Conservation (phyloP, 53 echinoderm and acorn worm genomes). For the Echinometra lucunter region DNA sequence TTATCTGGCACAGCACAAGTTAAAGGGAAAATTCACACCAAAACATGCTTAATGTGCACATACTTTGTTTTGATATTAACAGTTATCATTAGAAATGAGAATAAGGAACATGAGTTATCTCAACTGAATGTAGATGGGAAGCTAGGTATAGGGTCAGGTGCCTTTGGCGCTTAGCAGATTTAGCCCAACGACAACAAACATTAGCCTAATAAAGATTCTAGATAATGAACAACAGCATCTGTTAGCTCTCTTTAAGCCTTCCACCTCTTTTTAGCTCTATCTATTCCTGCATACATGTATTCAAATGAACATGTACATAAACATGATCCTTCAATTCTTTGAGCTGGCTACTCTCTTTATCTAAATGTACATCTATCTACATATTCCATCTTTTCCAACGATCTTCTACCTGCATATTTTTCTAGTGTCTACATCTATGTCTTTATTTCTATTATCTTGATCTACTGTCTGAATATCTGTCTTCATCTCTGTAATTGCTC, state of each 20-base stretch:
- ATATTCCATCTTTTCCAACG: neutral
- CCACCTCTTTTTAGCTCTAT: neutral
- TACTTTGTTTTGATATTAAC: neutral
- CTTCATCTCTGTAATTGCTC: neutral
- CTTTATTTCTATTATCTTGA: neutral
- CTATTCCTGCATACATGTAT: neutral
- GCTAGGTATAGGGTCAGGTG: neutral
- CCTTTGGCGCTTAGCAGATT: neutral
- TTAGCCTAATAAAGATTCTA: too few relatives aligned
- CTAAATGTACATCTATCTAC: neutral
- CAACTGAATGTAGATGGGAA: neutral
- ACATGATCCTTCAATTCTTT: too few relatives aligned
- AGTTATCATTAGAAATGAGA: neutral
- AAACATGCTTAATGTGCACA: neutral
- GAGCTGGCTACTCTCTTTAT: neutral
- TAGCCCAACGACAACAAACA: too few relatives aligned
- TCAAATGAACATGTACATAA: neutral
- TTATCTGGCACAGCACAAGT: neutral
- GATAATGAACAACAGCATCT: too few relatives aligned
- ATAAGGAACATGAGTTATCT: neutral
- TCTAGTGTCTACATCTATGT: neutral
- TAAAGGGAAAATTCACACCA: conserved; percentile 2
- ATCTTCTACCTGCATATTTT: neutral
- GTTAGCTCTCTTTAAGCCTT: too few relatives aligned
- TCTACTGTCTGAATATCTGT: neutral